Percentiles rank a stretch among this genome's conserved stretches.
phyloP scores from a whole-genome alignment of 1,140 invertebrate genomes.

The Acromyrmex heyeri region DNA sequence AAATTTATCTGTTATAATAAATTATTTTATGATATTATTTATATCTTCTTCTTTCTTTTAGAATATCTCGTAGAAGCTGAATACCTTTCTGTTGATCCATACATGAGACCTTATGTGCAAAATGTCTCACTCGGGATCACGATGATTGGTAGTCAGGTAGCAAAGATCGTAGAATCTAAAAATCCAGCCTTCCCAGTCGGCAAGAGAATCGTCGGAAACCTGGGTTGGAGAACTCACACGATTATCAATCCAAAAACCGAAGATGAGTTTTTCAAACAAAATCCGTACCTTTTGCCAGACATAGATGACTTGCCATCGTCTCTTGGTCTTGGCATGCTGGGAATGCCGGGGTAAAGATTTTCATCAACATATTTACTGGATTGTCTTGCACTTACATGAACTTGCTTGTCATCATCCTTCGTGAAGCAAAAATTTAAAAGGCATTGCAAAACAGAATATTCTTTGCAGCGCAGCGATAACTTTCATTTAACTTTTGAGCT shows the following conservation, averaged over 20 bases:
- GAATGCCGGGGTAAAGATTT: constrained; percentile 89
- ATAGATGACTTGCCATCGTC: constrained; percentile 87
- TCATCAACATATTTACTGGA: neutral
- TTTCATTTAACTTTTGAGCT: neutral
- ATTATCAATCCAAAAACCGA: constrained; percentile 76
- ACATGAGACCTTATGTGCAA: constrained; percentile 88
- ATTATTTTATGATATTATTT: neutral
- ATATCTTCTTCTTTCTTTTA: constrained; percentile 77
- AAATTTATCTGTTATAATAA: neutral
- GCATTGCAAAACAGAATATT: neutral
- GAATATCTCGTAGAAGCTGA: constrained; percentile 90
- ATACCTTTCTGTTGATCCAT: constrained; percentile 91
- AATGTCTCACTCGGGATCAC: constrained; percentile 86
- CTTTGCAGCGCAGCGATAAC: neutral
- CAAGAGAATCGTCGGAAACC: constrained; percentile 87
- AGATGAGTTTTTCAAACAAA: too few species aligned
- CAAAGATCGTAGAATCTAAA: constrained; percentile 89
- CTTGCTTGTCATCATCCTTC: neutral
- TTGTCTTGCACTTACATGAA: neutral
- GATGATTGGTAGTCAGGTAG: constrained; percentile 89
- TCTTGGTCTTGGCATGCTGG: constrained; percentile 88
- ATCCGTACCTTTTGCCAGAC: constrained; percentile 86
- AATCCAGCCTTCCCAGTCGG: constrained; percentile 88
- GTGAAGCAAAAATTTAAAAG: neutral
- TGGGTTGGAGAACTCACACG: constrained; percentile 89